A percentile compares a stretch with the other conserved stretches of the same genome.
Evolutionary conservation across 2,797 vertebrate genomes (phyloP).

Genomic region (Artibeus lituratus): DNA sequence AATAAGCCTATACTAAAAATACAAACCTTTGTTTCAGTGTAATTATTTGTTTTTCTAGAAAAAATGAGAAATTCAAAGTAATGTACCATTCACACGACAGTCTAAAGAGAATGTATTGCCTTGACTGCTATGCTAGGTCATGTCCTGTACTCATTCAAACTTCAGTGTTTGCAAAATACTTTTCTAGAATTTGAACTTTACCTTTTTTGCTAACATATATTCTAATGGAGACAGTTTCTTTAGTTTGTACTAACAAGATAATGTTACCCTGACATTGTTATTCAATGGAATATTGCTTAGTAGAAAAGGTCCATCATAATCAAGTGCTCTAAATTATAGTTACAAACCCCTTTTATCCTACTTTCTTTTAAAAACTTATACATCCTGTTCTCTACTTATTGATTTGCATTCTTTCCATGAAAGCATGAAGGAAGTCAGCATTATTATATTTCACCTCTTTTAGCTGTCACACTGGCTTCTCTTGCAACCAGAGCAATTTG

Average conservation of each 20-base stretch:
- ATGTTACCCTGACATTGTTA: neutral
- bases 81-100: neutral
- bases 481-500: constrained; percentile 47
- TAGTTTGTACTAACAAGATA: constrained; percentile 8
- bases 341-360: constrained; percentile 51
- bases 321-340: constrained; percentile 41
- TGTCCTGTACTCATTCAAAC: neutral
- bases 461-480: constrained; percentile 47
- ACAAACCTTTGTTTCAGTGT: neutral
- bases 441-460: constrained; percentile 32
- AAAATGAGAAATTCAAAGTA: neutral
- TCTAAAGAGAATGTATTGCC: neutral
- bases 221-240: neutral
- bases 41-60: neutral
- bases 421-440: constrained; percentile 16
- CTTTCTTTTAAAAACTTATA: constrained; percentile 27
- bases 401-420: constrained; percentile 53
- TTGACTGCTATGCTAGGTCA: neutral
- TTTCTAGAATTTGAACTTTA: constrained; percentile 22
- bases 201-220: neutral
- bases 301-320: constrained; percentile 57
- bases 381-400: constrained; percentile 40
- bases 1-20: neutral
- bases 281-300: constrained; percentile 35
- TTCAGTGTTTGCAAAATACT: neutral